phyloP scores from a whole-genome alignment of 1,140 invertebrate genomes.

The Olivierus martensii region DNA sequence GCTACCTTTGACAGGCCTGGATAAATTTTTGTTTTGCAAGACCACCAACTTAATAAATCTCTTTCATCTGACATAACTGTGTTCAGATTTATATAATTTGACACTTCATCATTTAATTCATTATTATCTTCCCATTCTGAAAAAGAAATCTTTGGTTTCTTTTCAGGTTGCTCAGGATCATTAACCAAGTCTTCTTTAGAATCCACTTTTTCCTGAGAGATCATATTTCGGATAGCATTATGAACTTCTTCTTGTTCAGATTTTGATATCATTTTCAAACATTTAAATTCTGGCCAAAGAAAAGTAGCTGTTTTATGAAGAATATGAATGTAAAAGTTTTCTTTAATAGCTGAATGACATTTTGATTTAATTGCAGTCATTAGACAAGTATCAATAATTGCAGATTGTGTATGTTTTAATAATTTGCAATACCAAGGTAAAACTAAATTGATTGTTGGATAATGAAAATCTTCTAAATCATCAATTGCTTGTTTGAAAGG shows the following conservation, averaged over 20 bases:
- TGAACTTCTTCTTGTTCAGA: neutral
- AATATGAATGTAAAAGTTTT: neutral
- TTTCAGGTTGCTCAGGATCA: neutral
- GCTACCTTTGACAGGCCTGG: neutral
- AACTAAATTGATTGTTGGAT: neutral
- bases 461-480: neutral
- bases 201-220: neutral
- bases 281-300: neutral
- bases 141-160: neutral
- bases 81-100: neutral
- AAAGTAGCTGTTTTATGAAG: neutral
- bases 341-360: neutral
- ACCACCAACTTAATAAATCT: neutral
- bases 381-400: neutral
- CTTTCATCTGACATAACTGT: neutral
- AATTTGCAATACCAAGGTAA: neutral
- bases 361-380: neutral
- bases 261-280: neutral
- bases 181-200: neutral
- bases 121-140: neutral
- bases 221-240: neutral
- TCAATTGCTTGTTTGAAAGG: neutral
- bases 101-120: neutral
- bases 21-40: neutral
- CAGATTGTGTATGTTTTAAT: neutral